Evolutionary conservation across 64 coral and sea anemone genomes (phyloP), one percentile per base, ranked within the genome.

Genomic region (Montipora cactus): DNA sequence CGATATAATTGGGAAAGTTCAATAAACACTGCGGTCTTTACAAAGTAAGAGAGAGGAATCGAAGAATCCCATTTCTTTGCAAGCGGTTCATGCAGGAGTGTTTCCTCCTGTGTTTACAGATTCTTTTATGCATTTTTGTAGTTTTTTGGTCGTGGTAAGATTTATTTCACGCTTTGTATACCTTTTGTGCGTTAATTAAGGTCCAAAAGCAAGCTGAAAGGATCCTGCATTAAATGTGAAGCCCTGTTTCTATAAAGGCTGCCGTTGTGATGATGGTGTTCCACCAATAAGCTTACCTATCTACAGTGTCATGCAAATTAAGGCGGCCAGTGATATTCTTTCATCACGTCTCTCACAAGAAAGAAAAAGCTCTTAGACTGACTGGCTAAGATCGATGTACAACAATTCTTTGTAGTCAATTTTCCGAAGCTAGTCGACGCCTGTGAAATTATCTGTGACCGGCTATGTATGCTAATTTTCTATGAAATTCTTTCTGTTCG

Each of bases 1-100:
- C 66, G 47, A 86, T 48, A 72, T 72, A 86, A 86, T 72, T 86
- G 45, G 66, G 7, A 86, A 67, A 86, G 66, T 50, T 50, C 46
- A 20, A 49, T 23, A 21, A 49, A 9, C 12, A n/a, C 16, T 3
- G 5, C 76, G 76, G 82, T 49, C 8, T 14, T 70, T 50, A 23
- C 7, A 67, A 48, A 19, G 47, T 71, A 71, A 8, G 64, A 16
- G 66, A 71, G 68, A 7, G 4, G 18, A 22, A 15, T 71, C 62
- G 64, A 72, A 6, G 45, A 84, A 84, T 6, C 10, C 2, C 15
- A 51, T 71, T 69, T 72, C 18, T 12, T 8, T 71, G 18, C 62
- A 71, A 71, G 7, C 66, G 44, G 18, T 44, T 7, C 28, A 37
- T 7, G 15, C 7, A n/a, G 9, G 14, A 1, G 8, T 49, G 5